Conservation (phyloP, 2,888 invertebrate genomes). For the Tineola bisselliella region DNA sequence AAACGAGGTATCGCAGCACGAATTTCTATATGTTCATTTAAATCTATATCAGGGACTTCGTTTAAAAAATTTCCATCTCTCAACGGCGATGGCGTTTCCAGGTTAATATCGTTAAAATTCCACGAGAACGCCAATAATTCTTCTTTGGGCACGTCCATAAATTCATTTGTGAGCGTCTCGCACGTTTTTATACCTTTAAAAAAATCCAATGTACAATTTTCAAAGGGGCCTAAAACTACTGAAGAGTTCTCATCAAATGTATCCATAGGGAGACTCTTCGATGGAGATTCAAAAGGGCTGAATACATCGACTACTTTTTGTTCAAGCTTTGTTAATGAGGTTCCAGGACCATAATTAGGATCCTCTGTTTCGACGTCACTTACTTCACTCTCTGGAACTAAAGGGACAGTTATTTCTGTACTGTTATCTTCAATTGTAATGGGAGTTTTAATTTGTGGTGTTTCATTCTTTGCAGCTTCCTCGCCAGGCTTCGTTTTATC, state of each 20-base stretch:
- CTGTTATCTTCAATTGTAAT: not conserved
- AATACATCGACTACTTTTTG: slow-evolving; percentile 39
- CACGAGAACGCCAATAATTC: slow-evolving; percentile 64
- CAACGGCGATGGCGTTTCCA: slow-evolving; percentile 56
- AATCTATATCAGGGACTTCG: slow-evolving; percentile 51
- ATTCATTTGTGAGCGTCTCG: slow-evolving; percentile 29
- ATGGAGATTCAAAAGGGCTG: slow-evolving; percentile 56
- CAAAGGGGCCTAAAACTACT: slow-evolving; percentile 69
- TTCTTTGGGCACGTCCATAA: slow-evolving; percentile 49
- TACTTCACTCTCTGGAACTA: not conserved
- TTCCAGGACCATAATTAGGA: slow-evolving; percentile 30
- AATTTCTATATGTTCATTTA: slow-evolving; percentile 30
- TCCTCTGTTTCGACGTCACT: not conserved
- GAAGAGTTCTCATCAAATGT: slow-evolving; percentile 60
- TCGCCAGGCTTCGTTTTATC: slow-evolving; percentile 21
- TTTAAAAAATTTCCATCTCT: slow-evolving; percentile 55
- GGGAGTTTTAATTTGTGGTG: not conserved
- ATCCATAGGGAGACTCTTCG: slow-evolving; percentile 54
- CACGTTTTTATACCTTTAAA: slow-evolving; percentile 58
- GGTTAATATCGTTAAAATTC: slow-evolving; percentile 60
- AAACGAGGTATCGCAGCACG: not conserved
- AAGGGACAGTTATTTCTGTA: not conserved
- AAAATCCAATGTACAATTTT: slow-evolving; percentile 62
- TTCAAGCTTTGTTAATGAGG: slow-evolving; percentile 35
- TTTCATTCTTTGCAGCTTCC: not conserved